Percentiles rank a stretch among this genome's conserved stretches.
These are phyloP conservation scores for Neria commutata DNA, from an alignment of 2,888 invertebrate genomes.

Conservation along the genomic window DNA sequence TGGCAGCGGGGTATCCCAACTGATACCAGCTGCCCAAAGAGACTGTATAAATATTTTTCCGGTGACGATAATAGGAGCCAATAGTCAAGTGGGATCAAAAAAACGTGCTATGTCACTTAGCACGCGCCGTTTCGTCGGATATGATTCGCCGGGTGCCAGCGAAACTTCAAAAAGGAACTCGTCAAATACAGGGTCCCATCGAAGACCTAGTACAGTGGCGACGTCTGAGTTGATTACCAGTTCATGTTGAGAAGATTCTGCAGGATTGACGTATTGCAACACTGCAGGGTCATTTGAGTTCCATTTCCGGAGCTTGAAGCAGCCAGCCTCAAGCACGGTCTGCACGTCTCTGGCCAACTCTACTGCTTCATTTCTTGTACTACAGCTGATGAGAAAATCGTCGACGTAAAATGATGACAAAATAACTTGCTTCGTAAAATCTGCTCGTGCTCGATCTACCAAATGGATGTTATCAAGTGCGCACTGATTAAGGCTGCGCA, in stretches of 20 bases:
- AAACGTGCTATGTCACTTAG: conserved; percentile 9
- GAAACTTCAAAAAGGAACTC: not conserved
- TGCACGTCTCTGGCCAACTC: not conserved
- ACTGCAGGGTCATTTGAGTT: not conserved
- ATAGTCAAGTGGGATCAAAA: conserved; percentile 16
- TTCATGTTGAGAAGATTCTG: not conserved
- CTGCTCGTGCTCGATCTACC: not conserved
- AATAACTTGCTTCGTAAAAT: not conserved
- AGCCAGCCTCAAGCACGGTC: not conserved
- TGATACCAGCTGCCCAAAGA: conserved; percentile 12
- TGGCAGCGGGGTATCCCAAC: conserved; percentile 11
- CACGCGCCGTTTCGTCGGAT: conserved; percentile 12
- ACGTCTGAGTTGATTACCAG: not conserved
- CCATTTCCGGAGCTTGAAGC: conserved; percentile 1
- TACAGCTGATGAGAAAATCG: not conserved
- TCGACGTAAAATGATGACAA: not conserved
- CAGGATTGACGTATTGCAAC: no score
- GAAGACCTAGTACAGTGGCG: not conserved
- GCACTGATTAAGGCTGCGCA: not conserved
- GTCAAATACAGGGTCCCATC: not conserved
- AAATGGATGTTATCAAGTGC: not conserved
- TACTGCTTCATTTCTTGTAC: not conserved
- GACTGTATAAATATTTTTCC: conserved; percentile 19
- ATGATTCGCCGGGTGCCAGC: not conserved
- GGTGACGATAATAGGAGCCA: conserved; percentile 17